Evolutionary conservation across 2,113 vertebrate genomes (phyloP).

Genomic region (Psittacara wagleri): DNA sequence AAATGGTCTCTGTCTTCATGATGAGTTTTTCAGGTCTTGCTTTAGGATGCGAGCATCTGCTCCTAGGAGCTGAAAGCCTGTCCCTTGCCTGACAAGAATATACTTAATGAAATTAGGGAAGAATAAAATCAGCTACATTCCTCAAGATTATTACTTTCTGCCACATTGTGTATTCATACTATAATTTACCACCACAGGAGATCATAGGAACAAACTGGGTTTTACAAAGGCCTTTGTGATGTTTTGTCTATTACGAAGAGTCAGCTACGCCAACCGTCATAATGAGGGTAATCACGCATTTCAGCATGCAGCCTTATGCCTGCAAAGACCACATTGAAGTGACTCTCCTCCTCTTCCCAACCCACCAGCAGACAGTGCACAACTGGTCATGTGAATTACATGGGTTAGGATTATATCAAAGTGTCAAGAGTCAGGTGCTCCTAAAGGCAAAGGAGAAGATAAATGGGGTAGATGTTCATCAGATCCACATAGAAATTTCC

Average conservation of each 20-base stretch:
- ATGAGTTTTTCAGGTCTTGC: not conserved
- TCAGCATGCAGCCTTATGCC: not conserved
- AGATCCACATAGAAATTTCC: not conserved
- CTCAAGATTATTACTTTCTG: conserved; percentile 59
- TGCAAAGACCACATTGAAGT: not conserved
- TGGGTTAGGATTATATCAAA: not conserved
- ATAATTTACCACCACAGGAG: conserved; percentile 52
- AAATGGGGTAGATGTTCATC: not conserved
- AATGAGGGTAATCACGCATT: not conserved
- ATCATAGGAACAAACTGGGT: not conserved
- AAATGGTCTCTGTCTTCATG: not conserved
- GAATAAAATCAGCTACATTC: conserved; percentile 40
- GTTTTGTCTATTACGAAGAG: not conserved
- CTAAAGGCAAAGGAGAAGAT: not conserved
- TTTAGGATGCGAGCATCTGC: not conserved
- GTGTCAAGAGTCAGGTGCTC: not conserved
- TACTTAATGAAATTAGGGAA: conserved; percentile 33
- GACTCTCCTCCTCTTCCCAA: not conserved
- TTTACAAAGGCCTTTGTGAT: conserved; percentile 17
- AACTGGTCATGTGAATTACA: not conserved
- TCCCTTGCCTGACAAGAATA: not conserved
- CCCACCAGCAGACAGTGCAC: not conserved
- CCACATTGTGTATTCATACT: conserved; percentile 38
- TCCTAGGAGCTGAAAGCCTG: not conserved
- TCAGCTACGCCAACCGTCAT: not conserved